These are phyloP conservation scores for Gulo gulo DNA, from an alignment of 2,113 vertebrate genomes.

Conservation along the genomic window DNA sequence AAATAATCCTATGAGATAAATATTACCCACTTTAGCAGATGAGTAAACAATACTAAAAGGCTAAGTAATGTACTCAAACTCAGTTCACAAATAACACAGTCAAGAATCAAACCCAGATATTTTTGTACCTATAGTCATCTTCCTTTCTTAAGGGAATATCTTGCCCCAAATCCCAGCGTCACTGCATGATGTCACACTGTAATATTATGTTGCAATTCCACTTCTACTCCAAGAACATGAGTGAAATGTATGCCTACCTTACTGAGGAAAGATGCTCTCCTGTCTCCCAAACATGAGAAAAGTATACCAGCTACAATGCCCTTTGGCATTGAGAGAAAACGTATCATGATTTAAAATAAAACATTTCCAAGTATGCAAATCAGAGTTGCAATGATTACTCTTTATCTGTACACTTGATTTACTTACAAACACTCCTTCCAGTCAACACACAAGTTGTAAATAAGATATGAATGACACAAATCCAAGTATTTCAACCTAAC, in stretches of 20 bases:
- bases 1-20: neutral
- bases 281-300: neutral
- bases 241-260: neutral
- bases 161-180: neutral
- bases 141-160: neutral
- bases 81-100: neutral
- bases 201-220: neutral
- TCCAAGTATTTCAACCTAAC: neutral
- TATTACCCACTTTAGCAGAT: neutral
- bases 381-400: neutral
- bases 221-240: neutral
- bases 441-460: neutral
- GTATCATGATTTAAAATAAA: neutral
- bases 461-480: neutral
- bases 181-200: neutral
- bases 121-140: neutral
- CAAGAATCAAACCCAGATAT: neutral
- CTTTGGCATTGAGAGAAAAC: neutral
- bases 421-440: neutral
- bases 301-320: neutral
- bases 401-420: neutral
- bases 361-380: neutral
- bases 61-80: neutral
- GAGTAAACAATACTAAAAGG: neutral
- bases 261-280: neutral